Evolutionary conservation across 2,113 vertebrate genomes (phyloP), one percentile per base, ranked within the genome.

Genomic region (Calonectris borealis): DNA sequence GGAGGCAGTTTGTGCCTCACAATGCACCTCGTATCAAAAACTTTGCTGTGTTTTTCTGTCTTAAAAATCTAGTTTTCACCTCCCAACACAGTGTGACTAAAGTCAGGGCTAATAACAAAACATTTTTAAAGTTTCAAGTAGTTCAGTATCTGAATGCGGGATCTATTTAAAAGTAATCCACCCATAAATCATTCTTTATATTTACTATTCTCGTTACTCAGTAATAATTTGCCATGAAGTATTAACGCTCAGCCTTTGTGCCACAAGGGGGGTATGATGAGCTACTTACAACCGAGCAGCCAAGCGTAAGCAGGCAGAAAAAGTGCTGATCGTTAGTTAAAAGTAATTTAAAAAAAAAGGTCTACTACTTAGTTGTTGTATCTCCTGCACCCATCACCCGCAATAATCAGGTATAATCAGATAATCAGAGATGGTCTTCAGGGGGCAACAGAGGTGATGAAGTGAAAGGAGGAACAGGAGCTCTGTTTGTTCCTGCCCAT

Each of bases 201-300:
- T 58, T 60, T 78, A 31, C 20, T 13, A 6, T 6, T 44, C 25
- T 66, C 36, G 40, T 18, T 44, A 60, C 32, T 64, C 51, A 13
- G n/a, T 46, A 71, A 16, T 16, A 32, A 73, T 49, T 62, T 62
- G n/a, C 81, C 20, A 7, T 21, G n/a, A 72, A 64, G 54, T 18
- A 16, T 32, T 57, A 72, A 51, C 54, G 34, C 11, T n/a, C 21
- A 57, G 76, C 17, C 57, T 78, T 81, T 38, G 36, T 58, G 75
- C 94, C 96, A 94, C 96, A 87, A 96, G 93, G 82, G 86, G 96
- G 93, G 70, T 83, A 48, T 32, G 44, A 83, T 1, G 90, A 95
- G 93, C 95, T 86, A 51, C 75, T 52, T 83, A 76, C 4, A 93
- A 61, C 48, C 1, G 11, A 91, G 52, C 16, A 88, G 72, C 68